Base-by-base conservation (phyloP, 2,113 vertebrate species). In the Ondatra zibethicus region DNA sequence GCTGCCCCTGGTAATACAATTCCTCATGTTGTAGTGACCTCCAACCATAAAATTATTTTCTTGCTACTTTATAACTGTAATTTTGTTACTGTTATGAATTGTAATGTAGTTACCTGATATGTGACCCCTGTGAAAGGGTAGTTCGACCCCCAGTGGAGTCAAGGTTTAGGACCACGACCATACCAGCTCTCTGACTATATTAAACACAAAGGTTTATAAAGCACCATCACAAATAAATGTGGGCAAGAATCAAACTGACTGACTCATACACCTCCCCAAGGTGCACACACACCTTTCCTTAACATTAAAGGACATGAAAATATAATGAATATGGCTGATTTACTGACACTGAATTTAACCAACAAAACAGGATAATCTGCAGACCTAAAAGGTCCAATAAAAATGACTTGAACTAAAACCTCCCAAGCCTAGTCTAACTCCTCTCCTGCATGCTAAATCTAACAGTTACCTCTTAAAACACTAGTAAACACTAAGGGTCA, bases 161-260 rank as follows among this genome's bases (percentile, higher is more conserved):
- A 55, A 82, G 36, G 33, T 39, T 82, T 55, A 81, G 78, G n/a
- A 55, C 36, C 78, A 55, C 19, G 3, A 21, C 21, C 58, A 12
- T 36, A 70, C 19, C 16, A 42, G 42, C 61, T 89, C 91, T 89
- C n/a, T 42, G 7, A 93, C 73, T 78, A 39, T 39, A 96, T 85
- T 90, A 84, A 96, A 90, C 25, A 95, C 42, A 91, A 47, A 91
- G 21, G n/a, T 50, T 85, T 91, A 96, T n/a, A 89, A 73, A 95
- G 27, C 12, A 63, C 27, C 27, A 70, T 78, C 75, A 95, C 25
- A 92, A n/a, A 88, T 55, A 25, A 96, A 75, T 88, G 84, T 72
- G 13, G 39, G 25, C 14, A 29, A 88, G 33, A 95, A 75, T 9
- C 17, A 3, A 89, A 76, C 33, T 42, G 77, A 23, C 19, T 21